These are phyloP conservation scores for Epizoanthus illoricatus DNA, from an alignment of 92 coral and sea anemone species.

Conservation along the genomic window DNA sequence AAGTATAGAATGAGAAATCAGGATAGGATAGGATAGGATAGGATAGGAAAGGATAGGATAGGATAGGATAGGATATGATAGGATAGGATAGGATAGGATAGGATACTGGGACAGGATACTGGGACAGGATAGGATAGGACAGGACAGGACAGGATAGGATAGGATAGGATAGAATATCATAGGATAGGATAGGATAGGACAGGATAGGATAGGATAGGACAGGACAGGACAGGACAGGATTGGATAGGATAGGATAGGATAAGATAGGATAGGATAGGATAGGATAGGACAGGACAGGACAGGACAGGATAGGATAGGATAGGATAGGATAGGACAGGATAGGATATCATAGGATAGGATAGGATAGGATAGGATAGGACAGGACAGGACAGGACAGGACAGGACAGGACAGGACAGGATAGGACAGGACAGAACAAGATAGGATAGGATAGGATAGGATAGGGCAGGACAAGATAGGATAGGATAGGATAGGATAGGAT, in stretches of 20 bases:
- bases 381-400: constrained; percentile 18
- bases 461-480: constrained; percentile 15
- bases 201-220: constrained; percentile 8
- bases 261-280: constrained; percentile 12
- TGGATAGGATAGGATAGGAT: constrained; percentile 10
- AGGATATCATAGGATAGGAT: too few relatives aligned
- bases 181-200: too few relatives aligned
- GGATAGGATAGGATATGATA: too few relatives aligned
- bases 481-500: constrained; percentile 8
- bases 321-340: constrained; percentile 19
- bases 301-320: constrained; percentile 15
- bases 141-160: too few relatives aligned
- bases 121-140: too few relatives aligned
- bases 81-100: too few relatives aligned
- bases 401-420: constrained; percentile 11
- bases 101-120: too few relatives aligned
- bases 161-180: too few relatives aligned
- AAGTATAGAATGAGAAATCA: too few relatives aligned
- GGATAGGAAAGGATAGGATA: too few relatives aligned
- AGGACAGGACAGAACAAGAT: constrained; percentile 11
- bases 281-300: constrained; percentile 17
- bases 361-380: constrained; percentile 22
- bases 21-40: too few relatives aligned
- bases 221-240: constrained; percentile 12
- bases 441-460: constrained; percentile 18